Conservation (phyloP, 2,888 invertebrate genomes). For the Drosophila atroscutellata region DNA sequence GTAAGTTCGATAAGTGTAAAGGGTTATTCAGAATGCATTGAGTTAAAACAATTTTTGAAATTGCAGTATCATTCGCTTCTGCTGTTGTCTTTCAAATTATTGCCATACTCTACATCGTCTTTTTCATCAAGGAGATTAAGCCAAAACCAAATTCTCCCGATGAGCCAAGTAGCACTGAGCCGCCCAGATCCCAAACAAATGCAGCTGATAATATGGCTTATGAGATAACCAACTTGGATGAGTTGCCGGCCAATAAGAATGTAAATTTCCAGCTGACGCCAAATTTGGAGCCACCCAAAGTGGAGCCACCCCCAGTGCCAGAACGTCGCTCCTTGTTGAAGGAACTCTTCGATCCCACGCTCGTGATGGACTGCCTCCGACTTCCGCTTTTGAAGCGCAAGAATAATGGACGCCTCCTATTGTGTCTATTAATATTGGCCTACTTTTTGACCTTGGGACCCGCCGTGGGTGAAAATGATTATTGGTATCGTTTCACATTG, state of each 20-base stretch:
- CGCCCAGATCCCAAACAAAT: slow-evolving; percentile 44
- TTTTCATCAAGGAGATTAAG: slow-evolving; percentile 82
- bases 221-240: slow-evolving; percentile 69
- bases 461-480: slow-evolving; percentile 82
- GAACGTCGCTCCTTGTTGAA: slow-evolving; percentile 63
- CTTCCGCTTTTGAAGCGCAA: slow-evolving; percentile 81
- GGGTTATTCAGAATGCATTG: not conserved
- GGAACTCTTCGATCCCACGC: slow-evolving; percentile 84
- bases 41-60: not conserved
- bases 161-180: slow-evolving; percentile 19
- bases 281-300: slow-evolving; percentile 54
- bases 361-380: slow-evolving; percentile 81
- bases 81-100: slow-evolving; percentile 82
- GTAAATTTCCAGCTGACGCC: slow-evolving; percentile 78
- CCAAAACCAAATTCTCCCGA: slow-evolving; percentile 19
- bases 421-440: slow-evolving; percentile 78
- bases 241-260: slow-evolving; percentile 71
- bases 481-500: slow-evolving; percentile 82
- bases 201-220: slow-evolving; percentile 79
- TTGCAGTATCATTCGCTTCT: slow-evolving; percentile 82
- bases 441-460: slow-evolving; percentile 84
- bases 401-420: slow-evolving; percentile 78
- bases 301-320: slow-evolving; percentile 42
- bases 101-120: slow-evolving; percentile 83
- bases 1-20: slow-evolving; percentile 59